phyloP scores from a whole-genome alignment of 2,113 vertebrate species.

The Callorhinus ursinus region DNA sequence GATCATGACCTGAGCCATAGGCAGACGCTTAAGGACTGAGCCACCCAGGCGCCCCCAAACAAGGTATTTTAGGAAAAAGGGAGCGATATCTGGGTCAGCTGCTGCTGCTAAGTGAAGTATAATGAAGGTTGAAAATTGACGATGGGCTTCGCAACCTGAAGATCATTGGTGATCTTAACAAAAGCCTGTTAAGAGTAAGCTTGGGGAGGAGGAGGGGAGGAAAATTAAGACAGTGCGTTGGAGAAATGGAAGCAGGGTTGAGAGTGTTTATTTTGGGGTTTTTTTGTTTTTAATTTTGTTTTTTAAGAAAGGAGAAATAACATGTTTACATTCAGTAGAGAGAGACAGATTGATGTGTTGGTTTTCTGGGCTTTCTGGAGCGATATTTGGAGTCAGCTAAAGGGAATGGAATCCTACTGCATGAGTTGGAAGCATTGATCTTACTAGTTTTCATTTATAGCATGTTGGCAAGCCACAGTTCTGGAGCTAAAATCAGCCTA shows the following conservation, averaged over 20 bases:
- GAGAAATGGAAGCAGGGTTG: not conserved
- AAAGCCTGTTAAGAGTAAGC: not conserved
- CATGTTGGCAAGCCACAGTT: not conserved
- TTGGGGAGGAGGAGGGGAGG: not conserved
- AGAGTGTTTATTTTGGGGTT: not conserved
- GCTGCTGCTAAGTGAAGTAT: not conserved
- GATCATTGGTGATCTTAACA: not conserved
- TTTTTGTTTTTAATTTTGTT: not conserved
- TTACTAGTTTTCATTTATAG: not conserved
- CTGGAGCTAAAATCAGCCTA: not conserved
- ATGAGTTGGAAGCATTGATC: not conserved
- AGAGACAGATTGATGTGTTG: not conserved
- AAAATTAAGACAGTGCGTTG: not conserved
- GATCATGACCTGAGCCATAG: no score
- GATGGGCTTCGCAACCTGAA: not conserved
- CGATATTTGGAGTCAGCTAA: not conserved
- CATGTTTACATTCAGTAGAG: not conserved
- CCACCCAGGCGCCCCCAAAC: no score
- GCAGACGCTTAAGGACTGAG: no score
- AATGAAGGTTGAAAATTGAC: not conserved
- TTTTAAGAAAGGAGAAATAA: not conserved
- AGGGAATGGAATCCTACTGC: not conserved
- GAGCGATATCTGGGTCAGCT: not conserved
- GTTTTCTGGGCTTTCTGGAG: not conserved
- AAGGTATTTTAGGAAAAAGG: slow-evolving; percentile 8